phyloP scores from a whole-genome alignment of 2,888 invertebrate species.

The Micropterix aruncella region DNA sequence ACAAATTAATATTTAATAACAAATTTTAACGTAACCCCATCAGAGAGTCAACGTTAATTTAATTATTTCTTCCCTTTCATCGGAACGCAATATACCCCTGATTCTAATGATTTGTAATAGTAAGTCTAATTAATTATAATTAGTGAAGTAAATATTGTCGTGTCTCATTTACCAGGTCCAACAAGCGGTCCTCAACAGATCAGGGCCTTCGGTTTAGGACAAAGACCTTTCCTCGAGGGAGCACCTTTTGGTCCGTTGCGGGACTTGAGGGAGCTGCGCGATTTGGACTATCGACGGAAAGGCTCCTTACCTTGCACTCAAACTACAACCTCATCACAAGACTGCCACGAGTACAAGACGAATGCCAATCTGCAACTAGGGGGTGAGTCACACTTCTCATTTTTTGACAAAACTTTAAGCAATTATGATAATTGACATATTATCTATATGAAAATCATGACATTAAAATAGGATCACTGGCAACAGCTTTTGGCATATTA shows the following conservation, averaged over 20 bases:
- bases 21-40: no score
- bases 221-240: conserved; percentile 52
- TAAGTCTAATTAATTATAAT: not conserved
- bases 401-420: no score
- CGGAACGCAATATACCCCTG: no score
- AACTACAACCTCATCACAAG: conserved; percentile 21
- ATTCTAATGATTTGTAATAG: conserved; percentile 1
- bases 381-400: conserved; percentile 22
- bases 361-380: conserved; percentile 37
- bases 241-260: conserved; percentile 31
- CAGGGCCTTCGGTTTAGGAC: conserved; percentile 57
- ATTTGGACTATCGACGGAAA: conserved; percentile 58
- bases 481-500: no score
- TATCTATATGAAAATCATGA: no score
- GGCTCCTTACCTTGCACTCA: conserved; percentile 34
- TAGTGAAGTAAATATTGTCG: conserved; percentile 2
- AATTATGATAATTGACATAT: no score
- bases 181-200: conserved; percentile 49
- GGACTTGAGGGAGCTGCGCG: conserved; percentile 50
- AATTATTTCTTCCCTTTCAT: no score
- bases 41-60: not conserved
- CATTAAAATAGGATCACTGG: no score
- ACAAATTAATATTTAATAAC: no score
- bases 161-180: conserved; percentile 28
- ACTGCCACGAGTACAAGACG: conserved; percentile 49